Conservation (phyloP, 2,113 vertebrate species). For the Channa argus region DNA sequence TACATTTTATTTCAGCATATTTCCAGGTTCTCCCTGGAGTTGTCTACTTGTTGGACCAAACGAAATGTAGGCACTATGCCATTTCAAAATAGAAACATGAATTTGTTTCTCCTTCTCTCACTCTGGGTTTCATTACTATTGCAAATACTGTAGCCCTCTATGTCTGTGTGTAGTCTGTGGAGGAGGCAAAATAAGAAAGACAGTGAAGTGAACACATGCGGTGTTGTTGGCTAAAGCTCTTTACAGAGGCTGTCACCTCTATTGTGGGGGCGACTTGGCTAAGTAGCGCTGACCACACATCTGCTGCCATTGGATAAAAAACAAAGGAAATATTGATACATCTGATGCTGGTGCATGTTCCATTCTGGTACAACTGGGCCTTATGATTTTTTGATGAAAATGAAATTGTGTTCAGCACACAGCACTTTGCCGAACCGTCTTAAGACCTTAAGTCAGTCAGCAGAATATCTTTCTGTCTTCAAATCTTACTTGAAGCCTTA, state of each 20-base stretch:
- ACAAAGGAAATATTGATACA: neutral
- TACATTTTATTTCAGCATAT: neutral
- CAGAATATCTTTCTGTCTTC: neutral
- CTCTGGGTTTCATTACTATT: slow-evolving; percentile 17
- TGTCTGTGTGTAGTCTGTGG: slow-evolving; percentile 24
- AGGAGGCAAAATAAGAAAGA: slow-evolving; percentile 31
- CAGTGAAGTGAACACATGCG: slow-evolving; percentile 40
- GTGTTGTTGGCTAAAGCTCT: slow-evolving; percentile 33
- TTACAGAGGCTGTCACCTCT: slow-evolving; percentile 39
- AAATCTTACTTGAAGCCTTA: neutral
- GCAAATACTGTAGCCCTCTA: neutral
- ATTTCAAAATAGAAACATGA: slow-evolving; percentile 48
- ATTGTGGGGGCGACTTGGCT: slow-evolving; percentile 20
- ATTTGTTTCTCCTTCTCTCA: slow-evolving; percentile 24
- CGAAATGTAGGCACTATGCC: slow-evolving; percentile 37
- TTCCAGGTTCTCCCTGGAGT: slow-evolving; percentile 23
- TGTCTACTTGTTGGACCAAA: slow-evolving; percentile 19
- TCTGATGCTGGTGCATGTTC: slow-evolving; percentile 1
- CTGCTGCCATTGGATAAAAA: slow-evolving; percentile 35
- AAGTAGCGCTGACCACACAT: slow-evolving; percentile 34
- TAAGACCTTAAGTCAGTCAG: neutral
- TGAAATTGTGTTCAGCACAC: too few species aligned
- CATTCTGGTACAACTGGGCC: neutral
- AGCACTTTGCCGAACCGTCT: neutral
- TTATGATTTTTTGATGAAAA: neutral